Percentiles rank a stretch among this genome's conserved stretches.
These are phyloP conservation scores for Podotricha telesiphe DNA, from an alignment of 2,888 invertebrate genomes.

Conservation along the genomic window DNA sequence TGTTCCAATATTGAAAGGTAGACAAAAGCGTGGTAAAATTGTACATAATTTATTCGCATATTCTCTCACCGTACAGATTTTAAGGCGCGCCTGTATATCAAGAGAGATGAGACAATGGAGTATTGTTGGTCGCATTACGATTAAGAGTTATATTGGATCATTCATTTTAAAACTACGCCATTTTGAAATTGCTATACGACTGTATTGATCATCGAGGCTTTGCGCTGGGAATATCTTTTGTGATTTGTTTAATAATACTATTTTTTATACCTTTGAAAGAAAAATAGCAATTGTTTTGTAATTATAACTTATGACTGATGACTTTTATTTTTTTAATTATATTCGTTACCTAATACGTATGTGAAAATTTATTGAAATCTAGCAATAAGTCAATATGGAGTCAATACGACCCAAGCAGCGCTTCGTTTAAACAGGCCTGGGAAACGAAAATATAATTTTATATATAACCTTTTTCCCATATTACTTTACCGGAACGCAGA, in stretches of 20 bases:
- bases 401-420: too few relatives aligned
- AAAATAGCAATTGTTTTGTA: background rate
- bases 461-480: too few relatives aligned
- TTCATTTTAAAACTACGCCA: constrained; percentile 49
- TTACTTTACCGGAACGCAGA: too few relatives aligned
- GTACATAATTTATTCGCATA: constrained; percentile 20
- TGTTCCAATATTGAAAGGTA: too few relatives aligned
- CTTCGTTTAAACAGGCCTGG: too few relatives aligned
- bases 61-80: constrained; percentile 9
- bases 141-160: constrained; percentile 52
- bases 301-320: too few relatives aligned
- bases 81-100: constrained; percentile 45
- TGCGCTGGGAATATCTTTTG: constrained; percentile 20
- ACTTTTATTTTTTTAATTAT: too few relatives aligned
- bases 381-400: too few relatives aligned
- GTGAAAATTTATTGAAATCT: too few relatives aligned
- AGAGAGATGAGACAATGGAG: constrained; percentile 52
- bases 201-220: constrained; percentile 33
- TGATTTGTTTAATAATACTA: constrained; percentile 5
- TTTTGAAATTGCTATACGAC: constrained; percentile 40
- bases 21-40: too few relatives aligned
- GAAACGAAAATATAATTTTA: too few relatives aligned
- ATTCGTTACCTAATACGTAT: too few relatives aligned
- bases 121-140: constrained; percentile 52
- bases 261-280: background rate